A percentile compares a stretch with the other conserved stretches of the same genome.
phyloP scores from a whole-genome alignment of 2,797 vertebrate genomes.

The Erethizon dorsatum region DNA sequence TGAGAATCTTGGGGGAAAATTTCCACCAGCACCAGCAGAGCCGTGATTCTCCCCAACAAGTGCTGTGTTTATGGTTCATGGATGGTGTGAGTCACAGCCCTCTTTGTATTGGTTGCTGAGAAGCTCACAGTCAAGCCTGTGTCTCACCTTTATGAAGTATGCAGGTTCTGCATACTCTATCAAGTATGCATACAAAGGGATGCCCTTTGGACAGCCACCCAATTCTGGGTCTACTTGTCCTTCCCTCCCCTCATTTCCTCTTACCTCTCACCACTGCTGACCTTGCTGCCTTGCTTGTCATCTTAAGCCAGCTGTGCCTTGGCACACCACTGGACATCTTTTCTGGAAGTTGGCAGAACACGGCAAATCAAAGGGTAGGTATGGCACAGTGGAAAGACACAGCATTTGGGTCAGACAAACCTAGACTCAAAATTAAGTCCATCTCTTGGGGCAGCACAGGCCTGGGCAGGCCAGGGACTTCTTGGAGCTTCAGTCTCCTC shows the following conservation, averaged over 20 bases:
- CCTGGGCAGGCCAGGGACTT: neutral
- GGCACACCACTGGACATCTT: neutral
- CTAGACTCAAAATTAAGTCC: neutral
- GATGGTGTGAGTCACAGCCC: neutral
- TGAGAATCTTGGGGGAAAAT: neutral
- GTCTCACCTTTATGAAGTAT: neutral
- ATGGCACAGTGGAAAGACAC: neutral
- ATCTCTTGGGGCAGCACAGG: neutral
- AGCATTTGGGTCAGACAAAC: neutral
- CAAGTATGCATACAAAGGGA: neutral
- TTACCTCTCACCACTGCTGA: neutral
- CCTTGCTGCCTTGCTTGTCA: neutral
- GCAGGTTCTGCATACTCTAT: neutral
- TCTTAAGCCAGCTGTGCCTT: neutral
- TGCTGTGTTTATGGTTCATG: neutral
- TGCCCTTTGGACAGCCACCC: neutral
- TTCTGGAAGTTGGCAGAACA: neutral
- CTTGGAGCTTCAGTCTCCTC: neutral
- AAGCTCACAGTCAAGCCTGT: conserved; percentile 40
- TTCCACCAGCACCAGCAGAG: neutral
- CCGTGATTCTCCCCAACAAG: neutral
- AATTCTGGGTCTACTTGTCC: neutral
- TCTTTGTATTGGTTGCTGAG: neutral
- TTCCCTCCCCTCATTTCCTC: neutral
- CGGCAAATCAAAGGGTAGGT: neutral